A percentile compares a stretch with the other conserved stretches of the same genome.
Evolutionary conservation across 2,113 vertebrate genomes (phyloP).

Genomic region (Cebus imitator): DNA sequence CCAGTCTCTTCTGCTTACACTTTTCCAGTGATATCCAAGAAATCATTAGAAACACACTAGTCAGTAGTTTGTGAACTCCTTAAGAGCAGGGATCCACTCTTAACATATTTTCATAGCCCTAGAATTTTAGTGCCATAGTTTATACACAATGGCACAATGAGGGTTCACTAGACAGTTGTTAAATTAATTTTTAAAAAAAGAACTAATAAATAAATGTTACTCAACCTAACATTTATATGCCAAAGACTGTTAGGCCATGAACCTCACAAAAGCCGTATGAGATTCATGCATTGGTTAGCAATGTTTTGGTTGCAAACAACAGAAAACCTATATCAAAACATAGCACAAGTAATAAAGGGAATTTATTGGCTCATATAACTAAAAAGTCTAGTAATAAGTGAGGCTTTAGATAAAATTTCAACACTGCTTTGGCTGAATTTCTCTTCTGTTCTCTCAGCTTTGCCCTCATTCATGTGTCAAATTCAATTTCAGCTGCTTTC

Average conservation of each 20-base stretch:
- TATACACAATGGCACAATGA: background rate
- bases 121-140: background rate
- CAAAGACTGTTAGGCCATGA: background rate
- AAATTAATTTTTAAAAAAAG: constrained; percentile 10
- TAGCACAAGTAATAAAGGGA: background rate
- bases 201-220: background rate
- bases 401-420: background rate
- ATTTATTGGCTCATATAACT: background rate
- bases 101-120: background rate
- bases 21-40: background rate
- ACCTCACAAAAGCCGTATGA: background rate
- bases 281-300: background rate
- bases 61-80: background rate
- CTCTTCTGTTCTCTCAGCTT: background rate
- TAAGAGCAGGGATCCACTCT: background rate
- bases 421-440: background rate
- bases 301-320: background rate
- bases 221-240: background rate
- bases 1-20: background rate
- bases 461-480: background rate
- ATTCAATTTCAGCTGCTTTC: background rate
- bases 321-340: constrained; percentile 21
- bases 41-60: background rate
- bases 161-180: background rate
- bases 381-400: background rate